phyloP scores from a whole-genome alignment of 2,888 invertebrate genomes.

The Tanypteryx hageni region DNA sequence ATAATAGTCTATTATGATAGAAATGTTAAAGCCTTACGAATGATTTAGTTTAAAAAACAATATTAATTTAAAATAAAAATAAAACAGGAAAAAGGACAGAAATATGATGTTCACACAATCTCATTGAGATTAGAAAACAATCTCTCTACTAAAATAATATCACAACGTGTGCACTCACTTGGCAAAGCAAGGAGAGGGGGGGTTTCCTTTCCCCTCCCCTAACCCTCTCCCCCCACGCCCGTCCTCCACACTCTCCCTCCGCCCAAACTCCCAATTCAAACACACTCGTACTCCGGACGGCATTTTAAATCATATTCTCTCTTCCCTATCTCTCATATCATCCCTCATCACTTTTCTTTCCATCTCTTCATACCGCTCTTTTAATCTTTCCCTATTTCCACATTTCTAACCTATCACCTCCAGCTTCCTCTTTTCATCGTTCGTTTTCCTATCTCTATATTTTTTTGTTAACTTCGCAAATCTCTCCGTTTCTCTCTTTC shows the following conservation, averaged over 20 bases:
- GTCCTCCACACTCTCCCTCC: constrained; percentile 22
- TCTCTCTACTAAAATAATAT: constrained; percentile 66
- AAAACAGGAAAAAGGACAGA: constrained; percentile 58
- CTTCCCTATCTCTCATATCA: background rate
- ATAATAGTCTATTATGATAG: constrained; percentile 51
- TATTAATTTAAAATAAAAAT: constrained; percentile 58
- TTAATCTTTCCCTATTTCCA: background rate
- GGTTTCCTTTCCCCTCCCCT: background rate
- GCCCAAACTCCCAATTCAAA: constrained; percentile 43
- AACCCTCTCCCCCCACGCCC: background rate
- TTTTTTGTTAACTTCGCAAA: background rate
- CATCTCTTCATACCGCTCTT: background rate
- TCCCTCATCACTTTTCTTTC: background rate
- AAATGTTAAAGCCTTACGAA: constrained; percentile 60
- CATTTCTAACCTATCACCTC: no score
- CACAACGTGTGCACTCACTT: constrained; percentile 66
- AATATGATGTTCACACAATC: constrained; percentile 64
- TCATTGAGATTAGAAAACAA: constrained; percentile 64
- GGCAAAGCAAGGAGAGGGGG: constrained; percentile 60
- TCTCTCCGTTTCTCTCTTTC: background rate
- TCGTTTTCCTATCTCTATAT: no score
- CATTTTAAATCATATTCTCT: constrained; percentile 47
- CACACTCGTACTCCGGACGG: constrained; percentile 62
- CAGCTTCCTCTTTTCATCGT: no score
- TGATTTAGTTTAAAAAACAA: constrained; percentile 49